A percentile compares a stretch with the other conserved stretches of the same genome.
phyloP scores from a whole-genome alignment of 1,140 invertebrate genomes.

The Heliconius congener region DNA sequence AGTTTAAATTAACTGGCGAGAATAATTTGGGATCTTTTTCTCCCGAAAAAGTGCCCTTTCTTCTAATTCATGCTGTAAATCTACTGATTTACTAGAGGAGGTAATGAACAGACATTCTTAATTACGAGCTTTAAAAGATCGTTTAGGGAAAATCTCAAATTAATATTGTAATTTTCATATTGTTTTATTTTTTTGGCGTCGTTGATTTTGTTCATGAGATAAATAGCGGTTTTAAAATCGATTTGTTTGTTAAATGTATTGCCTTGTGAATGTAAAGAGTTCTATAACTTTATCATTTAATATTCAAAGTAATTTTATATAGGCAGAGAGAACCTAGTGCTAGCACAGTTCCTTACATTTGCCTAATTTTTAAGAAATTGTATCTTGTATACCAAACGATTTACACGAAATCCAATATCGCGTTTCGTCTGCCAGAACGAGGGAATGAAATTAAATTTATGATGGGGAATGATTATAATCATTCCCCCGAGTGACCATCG shows the following conservation, averaged over 20 bases:
- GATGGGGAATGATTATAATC: too few relatives aligned
- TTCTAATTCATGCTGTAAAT: conserved; percentile 51
- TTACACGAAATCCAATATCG: too few relatives aligned
- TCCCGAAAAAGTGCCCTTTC: conserved; percentile 21
- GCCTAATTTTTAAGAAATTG: too few relatives aligned
- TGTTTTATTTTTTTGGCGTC: conserved; percentile 13
- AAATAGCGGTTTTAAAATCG: neutral
- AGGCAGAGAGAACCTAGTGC: neutral
- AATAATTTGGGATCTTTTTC: conserved; percentile 50
- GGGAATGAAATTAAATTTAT: too few relatives aligned
- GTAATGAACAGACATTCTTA: conserved; percentile 50
- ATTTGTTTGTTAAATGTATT: neutral
- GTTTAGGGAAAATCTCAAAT: conserved; percentile 29
- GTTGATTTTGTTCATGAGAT: neutral
- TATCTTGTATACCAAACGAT: too few relatives aligned
- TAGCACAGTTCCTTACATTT: too few relatives aligned
- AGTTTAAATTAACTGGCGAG: conserved; percentile 52
- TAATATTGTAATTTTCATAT: conserved; percentile 23
- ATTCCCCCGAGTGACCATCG: too few relatives aligned
- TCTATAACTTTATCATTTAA: neutral
- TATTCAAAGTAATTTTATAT: neutral
- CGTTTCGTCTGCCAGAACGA: too few relatives aligned
- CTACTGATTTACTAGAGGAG: conserved; percentile 50
- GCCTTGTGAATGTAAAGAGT: neutral
- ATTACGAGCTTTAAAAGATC: conserved; percentile 47